phyloP scores from a whole-genome alignment of 2,797 vertebrate species.

The Etheostoma perlongum region DNA sequence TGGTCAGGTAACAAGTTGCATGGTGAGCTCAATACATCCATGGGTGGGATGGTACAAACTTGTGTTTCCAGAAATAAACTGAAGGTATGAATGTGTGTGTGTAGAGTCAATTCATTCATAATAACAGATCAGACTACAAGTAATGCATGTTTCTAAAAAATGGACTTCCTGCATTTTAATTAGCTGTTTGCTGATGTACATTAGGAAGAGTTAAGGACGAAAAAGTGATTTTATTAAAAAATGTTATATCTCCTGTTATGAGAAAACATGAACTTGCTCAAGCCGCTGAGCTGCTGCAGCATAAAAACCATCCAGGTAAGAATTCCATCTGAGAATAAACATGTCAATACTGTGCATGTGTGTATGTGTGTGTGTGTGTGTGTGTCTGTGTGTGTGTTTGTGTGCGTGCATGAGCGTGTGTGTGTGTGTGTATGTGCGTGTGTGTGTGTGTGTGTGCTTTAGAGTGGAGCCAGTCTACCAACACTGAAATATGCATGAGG shows the following conservation, averaged over 20 bases:
- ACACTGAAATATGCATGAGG: slow-evolving; percentile 85
- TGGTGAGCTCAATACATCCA: not conserved
- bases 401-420: slow-evolving; percentile 17
- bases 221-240: not conserved
- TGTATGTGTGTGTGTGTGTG: slow-evolving; percentile 11
- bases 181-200: not conserved
- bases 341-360: not conserved
- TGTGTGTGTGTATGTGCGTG: slow-evolving; percentile 23
- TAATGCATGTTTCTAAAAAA: not conserved
- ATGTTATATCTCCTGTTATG: not conserved
- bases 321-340: not conserved
- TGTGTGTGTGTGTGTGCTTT: slow-evolving; percentile 27
- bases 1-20: slow-evolving; percentile 22
- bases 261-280: not conserved
- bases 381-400: slow-evolving; percentile 13
- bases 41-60: slow-evolving; percentile 13
- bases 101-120: not conserved
- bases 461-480: slow-evolving; percentile 62
- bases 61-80: slow-evolving; percentile 28
- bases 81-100: not conserved
- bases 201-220: not conserved
- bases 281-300: not conserved
- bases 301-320: not conserved
- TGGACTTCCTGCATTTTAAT: not conserved
- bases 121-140: not conserved